phyloP scores from a whole-genome alignment of 2,888 invertebrate species.

The Scelioninae gen. 1 region DNA sequence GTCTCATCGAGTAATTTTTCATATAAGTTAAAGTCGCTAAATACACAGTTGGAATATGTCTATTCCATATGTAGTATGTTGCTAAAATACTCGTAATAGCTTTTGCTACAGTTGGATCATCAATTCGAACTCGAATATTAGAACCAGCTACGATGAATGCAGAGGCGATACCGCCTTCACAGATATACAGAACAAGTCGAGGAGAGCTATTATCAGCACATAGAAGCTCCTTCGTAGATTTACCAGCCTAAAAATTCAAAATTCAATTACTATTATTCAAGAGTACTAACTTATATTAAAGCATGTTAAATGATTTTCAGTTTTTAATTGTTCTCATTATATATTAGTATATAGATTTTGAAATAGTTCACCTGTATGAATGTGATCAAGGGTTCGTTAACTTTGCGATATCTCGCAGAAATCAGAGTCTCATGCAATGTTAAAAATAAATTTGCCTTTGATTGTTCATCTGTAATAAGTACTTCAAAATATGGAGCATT shows the following conservation, averaged over 20 bases:
- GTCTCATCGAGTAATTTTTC: slow-evolving; percentile 16
- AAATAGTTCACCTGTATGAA: slow-evolving; percentile 13
- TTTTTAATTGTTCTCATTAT: not conserved
- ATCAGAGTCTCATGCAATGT: slow-evolving; percentile 26
- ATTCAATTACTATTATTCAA: slow-evolving; percentile 8
- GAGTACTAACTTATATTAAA: not conserved
- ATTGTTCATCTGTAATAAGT: not conserved
- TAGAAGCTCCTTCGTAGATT: slow-evolving; percentile 16
- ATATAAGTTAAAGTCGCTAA: slow-evolving; percentile 22
- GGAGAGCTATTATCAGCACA: slow-evolving; percentile 5
- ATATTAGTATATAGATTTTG: slow-evolving; percentile 4
- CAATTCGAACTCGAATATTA: slow-evolving; percentile 5
- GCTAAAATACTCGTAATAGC: slow-evolving; percentile 23
- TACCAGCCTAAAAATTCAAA: slow-evolving; percentile 25
- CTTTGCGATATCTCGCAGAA: slow-evolving; percentile 20
- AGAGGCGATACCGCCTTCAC: slow-evolving; percentile 14
- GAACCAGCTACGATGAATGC: slow-evolving; percentile 28
- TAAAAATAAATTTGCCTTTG: slow-evolving; percentile 15
- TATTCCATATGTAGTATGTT: slow-evolving; percentile 39
- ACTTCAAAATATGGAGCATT: not conserved
- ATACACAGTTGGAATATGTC: slow-evolving; percentile 24
- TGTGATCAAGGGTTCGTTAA: slow-evolving; percentile 27
- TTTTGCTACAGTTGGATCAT: slow-evolving; percentile 18
- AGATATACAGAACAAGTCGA: slow-evolving; percentile 6
- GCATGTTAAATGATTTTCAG: too few species aligned